A percentile compares a stretch with the other conserved stretches of the same genome.
Evolutionary conservation across 1,140 invertebrate genomes (phyloP).

Genomic region (Drosophila athabasca): DNA sequence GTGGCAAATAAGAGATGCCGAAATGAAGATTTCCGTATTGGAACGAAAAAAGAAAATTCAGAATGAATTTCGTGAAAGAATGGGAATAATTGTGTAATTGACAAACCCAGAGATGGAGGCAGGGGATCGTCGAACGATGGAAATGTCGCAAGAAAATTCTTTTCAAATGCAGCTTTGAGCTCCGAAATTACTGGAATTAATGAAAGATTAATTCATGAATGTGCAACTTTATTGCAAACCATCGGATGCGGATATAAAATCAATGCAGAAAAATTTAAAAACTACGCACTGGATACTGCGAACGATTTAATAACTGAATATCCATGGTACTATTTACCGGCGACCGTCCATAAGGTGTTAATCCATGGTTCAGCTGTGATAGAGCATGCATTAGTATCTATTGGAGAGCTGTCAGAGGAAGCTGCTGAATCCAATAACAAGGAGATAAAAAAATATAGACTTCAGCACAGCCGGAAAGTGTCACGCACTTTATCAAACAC

Average conservation of each 20-base stretch:
- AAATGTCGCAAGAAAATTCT: too few relatives aligned
- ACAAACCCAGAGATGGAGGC: slow-evolving; percentile 9
- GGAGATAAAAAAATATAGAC: too few relatives aligned
- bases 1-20: too few relatives aligned
- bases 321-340: background rate
- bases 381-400: background rate
- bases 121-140: slow-evolving; percentile 5
- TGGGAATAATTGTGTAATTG: slow-evolving; percentile 17
- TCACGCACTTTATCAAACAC: too few relatives aligned
- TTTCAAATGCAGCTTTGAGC: too few relatives aligned
- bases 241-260: background rate
- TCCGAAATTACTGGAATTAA: too few relatives aligned
- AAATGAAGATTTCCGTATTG: too few relatives aligned
- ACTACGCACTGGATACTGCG: background rate
- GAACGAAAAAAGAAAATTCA: slow-evolving; percentile 10
- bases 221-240: background rate
- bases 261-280: background rate
- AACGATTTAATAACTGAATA: background rate
- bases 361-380: background rate
- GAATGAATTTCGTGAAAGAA: slow-evolving; percentile 17
- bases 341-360: background rate
- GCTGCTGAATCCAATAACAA: background rate
- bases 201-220: background rate
- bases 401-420: background rate
- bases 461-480: too few relatives aligned